Evolutionary conservation across 1,140 invertebrate species (phyloP).

Genomic region (Aphaenogaster floridana): DNA sequence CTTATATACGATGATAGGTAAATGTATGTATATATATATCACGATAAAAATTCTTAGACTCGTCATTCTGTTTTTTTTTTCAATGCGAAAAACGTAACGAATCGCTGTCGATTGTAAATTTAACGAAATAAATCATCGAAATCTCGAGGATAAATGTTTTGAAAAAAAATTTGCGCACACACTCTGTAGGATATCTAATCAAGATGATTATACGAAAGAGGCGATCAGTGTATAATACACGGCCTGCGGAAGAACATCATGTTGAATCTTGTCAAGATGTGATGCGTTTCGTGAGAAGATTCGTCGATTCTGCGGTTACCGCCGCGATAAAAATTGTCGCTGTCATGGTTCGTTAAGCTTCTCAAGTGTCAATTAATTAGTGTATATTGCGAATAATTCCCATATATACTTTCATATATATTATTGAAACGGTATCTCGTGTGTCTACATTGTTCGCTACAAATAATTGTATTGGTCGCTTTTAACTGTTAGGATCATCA

Average conservation of each 20-base stretch:
- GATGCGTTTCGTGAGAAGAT: slow-evolving; percentile 43
- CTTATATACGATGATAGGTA: slow-evolving; percentile 66
- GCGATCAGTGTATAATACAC: slow-evolving; percentile 27
- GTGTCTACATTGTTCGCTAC: background rate
- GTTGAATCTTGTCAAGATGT: slow-evolving; percentile 19
- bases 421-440: background rate
- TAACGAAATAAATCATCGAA: slow-evolving; percentile 63
- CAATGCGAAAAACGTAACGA: slow-evolving; percentile 50
- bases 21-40: slow-evolving; percentile 62
- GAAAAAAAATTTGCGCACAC: background rate
- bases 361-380: background rate
- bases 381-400: background rate
- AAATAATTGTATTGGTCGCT: slow-evolving; percentile 10
- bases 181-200: background rate
- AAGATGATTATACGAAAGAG: slow-evolving; percentile 15
- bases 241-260: background rate
- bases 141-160: slow-evolving; percentile 17
- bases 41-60: slow-evolving; percentile 29
- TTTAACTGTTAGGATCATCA: slow-evolving; percentile 22
- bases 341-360: slow-evolving; percentile 60
- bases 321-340: slow-evolving; percentile 37
- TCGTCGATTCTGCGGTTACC: slow-evolving; percentile 47
- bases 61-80: slow-evolving; percentile 61
- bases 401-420: background rate
- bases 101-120: slow-evolving; percentile 60